These are phyloP conservation scores for Alcedo atthis DNA, from an alignment of 2,797 vertebrate species.

Conservation along the genomic window DNA sequence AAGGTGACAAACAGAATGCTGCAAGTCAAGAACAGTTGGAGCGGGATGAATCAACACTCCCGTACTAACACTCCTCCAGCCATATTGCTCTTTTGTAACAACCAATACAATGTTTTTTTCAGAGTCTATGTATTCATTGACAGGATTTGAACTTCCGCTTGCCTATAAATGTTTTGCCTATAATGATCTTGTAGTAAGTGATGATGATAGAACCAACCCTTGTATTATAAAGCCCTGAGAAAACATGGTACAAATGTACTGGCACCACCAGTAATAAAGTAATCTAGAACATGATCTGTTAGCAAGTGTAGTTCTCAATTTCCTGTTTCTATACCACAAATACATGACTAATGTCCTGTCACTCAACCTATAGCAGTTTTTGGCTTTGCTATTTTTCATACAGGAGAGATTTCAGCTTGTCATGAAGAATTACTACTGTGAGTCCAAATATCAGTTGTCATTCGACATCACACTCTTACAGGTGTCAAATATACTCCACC, in stretches of 20 bases:
- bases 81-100: conserved; percentile 75
- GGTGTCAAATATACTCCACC: conserved; percentile 8
- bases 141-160: conserved; percentile 74
- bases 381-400: conserved; percentile 61
- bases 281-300: neutral
- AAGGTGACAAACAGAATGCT: conserved; percentile 79
- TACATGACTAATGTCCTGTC: conserved; percentile 57
- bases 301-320: neutral
- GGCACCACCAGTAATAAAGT: neutral
- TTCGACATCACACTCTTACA: conserved; percentile 33
- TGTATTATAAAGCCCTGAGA: conserved; percentile 18
- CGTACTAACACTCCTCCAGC: conserved; percentile 78
- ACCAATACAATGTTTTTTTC: conserved; percentile 72
- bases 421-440: neutral
- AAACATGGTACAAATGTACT: neutral
- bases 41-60: conserved; percentile 89
- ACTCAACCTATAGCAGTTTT: conserved; percentile 59
- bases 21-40: conserved; percentile 86
- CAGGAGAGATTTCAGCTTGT: conserved; percentile 52
- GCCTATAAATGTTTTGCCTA: conserved; percentile 39
- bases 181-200: conserved; percentile 39
- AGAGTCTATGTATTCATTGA: conserved; percentile 76
- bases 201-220: neutral
- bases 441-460: neutral
- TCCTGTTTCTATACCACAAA: conserved; percentile 30